Evolutionary conservation across 2,797 vertebrate species (phyloP).

Genomic region (Acanthurus lineatus): DNA sequence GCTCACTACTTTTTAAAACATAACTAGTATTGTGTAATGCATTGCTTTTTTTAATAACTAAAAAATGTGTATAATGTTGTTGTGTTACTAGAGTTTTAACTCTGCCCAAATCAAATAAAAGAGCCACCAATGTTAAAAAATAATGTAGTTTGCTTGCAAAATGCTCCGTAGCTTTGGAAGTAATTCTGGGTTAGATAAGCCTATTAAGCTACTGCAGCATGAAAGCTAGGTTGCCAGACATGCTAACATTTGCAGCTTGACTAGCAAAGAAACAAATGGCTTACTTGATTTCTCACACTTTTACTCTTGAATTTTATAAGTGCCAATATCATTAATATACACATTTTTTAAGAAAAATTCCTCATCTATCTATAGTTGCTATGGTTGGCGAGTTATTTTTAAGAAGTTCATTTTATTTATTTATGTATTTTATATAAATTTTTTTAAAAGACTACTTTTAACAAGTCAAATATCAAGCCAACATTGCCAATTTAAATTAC

Average conservation of each 20-base stretch:
- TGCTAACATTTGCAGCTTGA: background rate
- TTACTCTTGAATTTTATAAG: background rate
- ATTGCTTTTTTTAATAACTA: no score
- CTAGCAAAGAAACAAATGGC: background rate
- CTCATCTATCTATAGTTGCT: background rate
- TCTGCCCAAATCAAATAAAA: no score
- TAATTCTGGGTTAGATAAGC: background rate
- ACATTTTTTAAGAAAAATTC: background rate
- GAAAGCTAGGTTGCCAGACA: background rate
- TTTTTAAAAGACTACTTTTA: constrained; percentile 1
- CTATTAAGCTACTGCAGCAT: no score
- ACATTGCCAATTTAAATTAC: constrained; percentile 9
- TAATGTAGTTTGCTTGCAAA: background rate
- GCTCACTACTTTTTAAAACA: no score
- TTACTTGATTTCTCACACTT: background rate
- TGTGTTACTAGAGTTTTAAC: no score
- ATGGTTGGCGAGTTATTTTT: background rate
- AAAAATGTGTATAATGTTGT: no score
- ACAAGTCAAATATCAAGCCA: background rate
- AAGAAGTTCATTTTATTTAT: background rate
- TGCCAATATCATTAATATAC: background rate
- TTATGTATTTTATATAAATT: no score
- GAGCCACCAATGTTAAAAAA: no score
- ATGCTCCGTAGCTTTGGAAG: background rate
- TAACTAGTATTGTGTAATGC: no score